Conservation (phyloP, 2,888 invertebrate genomes). For the Drosophila leonis region DNA sequence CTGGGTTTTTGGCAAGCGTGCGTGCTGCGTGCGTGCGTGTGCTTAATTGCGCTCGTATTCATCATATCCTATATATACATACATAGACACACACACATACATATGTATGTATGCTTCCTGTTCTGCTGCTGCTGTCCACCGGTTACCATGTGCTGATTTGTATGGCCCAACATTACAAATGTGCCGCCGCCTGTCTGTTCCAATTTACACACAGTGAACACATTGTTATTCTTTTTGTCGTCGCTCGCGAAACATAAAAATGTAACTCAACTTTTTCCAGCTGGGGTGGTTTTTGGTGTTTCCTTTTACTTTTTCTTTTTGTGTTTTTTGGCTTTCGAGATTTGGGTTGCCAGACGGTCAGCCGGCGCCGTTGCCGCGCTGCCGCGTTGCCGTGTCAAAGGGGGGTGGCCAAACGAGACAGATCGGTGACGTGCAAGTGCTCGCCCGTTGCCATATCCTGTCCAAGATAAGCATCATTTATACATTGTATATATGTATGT, state of each 20-base stretch:
- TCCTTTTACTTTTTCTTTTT: neutral
- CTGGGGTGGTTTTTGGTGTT: slow-evolving; percentile 53
- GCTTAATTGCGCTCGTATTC: slow-evolving; percentile 72
- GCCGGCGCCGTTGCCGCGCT: neutral
- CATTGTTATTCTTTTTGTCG: slow-evolving; percentile 48
- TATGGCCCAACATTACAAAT: slow-evolving; percentile 55
- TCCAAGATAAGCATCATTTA: slow-evolving; percentile 37
- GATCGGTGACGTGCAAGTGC: slow-evolving; percentile 73
- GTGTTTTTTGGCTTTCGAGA: slow-evolving; percentile 23
- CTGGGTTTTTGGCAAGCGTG: slow-evolving; percentile 49
- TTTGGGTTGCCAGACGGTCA: slow-evolving; percentile 40
- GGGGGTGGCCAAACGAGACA: slow-evolving; percentile 57
- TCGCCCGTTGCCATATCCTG: slow-evolving; percentile 20
- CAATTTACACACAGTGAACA: slow-evolving; percentile 62
- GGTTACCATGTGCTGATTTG: slow-evolving; percentile 74
- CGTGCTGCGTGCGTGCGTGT: slow-evolving; percentile 51
- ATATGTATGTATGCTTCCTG: slow-evolving; percentile 51
- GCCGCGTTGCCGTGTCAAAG: neutral
- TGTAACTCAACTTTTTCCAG: slow-evolving; percentile 45
- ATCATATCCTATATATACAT: slow-evolving; percentile 25
- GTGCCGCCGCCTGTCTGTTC: slow-evolving; percentile 57
- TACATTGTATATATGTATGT: neutral
- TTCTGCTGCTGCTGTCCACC: slow-evolving; percentile 46
- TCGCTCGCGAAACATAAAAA: slow-evolving; percentile 41
- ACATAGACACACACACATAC: too few species aligned